These are phyloP conservation scores for Lucilia cuprina DNA, from an alignment of 1,140 invertebrate genomes.

Conservation along the genomic window DNA sequence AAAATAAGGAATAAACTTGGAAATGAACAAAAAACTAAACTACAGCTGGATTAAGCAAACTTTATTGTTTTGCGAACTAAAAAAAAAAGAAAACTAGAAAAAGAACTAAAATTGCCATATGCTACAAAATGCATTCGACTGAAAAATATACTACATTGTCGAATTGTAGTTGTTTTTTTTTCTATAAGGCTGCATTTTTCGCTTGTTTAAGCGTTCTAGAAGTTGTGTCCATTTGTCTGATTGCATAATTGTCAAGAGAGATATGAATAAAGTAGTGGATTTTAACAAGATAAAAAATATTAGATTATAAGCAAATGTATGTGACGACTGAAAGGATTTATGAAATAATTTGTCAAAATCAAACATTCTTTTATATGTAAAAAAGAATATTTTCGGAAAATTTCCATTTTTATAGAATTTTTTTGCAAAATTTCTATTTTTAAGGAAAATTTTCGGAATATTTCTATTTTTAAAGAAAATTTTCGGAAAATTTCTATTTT, in stretches of 20 bases:
- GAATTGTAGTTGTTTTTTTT: neutral
- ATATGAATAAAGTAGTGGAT: too few relatives aligned
- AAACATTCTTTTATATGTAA: too few relatives aligned
- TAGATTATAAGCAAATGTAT: too few relatives aligned
- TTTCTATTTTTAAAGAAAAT: too few relatives aligned
- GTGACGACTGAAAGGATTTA: too few relatives aligned
- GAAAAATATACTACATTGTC: constrained; percentile 25
- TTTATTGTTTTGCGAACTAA: neutral
- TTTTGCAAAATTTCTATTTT: too few relatives aligned
- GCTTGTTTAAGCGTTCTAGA: neutral
- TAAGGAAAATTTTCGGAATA: too few relatives aligned
- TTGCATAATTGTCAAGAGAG: neutral
- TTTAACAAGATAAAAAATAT: too few relatives aligned
- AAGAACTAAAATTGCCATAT: constrained; percentile 20
- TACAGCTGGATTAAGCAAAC: neutral
- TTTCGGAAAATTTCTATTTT: too few relatives aligned
- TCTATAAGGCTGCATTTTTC: neutral
- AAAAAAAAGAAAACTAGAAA: constrained; percentile 4
- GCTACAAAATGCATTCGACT: constrained; percentile 3
- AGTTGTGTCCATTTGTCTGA: neutral
- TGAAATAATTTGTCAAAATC: too few relatives aligned
- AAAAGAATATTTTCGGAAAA: too few relatives aligned
- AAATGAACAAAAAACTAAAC: neutral
- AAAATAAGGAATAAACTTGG: neutral
- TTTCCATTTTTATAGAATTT: too few relatives aligned